These are phyloP conservation scores for Catocala nupta DNA, from an alignment of 2,888 invertebrate species.

Conservation along the genomic window DNA sequence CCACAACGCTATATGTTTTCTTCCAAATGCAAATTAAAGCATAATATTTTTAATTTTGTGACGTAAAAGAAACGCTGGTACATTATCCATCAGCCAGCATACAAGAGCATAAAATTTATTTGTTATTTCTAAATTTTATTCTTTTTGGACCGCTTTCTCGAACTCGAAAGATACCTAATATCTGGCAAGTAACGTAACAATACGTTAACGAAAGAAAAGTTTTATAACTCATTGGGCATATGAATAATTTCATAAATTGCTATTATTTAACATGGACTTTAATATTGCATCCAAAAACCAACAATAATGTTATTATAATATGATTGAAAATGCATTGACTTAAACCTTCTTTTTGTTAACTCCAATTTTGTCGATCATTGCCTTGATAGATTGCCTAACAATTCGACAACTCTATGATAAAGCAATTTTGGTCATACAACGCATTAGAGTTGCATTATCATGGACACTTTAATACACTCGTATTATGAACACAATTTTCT, in stretches of 20 bases:
- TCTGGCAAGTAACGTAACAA: constrained; percentile 13
- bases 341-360: background rate
- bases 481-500: constrained; percentile 7
- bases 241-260: constrained; percentile 16
- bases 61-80: no score
- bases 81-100: no score
- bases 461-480: background rate
- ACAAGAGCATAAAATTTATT: background rate
- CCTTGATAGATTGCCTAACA: constrained; percentile 31
- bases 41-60: no score
- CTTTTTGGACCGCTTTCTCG: constrained; percentile 20
- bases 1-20: no score
- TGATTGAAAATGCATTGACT: background rate
- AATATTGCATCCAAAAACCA: background rate
- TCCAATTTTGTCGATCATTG: constrained; percentile 25
- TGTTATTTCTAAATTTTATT: background rate
- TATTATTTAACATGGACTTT: constrained; percentile 29
- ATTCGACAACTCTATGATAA: constrained; percentile 32
- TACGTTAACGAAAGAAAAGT: background rate
- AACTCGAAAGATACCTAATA: constrained; percentile 7
- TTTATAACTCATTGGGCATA: constrained; percentile 4
- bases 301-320: fast-evolving
- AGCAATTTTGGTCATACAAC: constrained; percentile 18
- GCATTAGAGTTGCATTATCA: constrained; percentile 1
- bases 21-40: no score